Evolutionary conservation across 2,113 vertebrate genomes (phyloP), one percentile per base, ranked within the genome.

Genomic region (Ammodytes dubius): DNA sequence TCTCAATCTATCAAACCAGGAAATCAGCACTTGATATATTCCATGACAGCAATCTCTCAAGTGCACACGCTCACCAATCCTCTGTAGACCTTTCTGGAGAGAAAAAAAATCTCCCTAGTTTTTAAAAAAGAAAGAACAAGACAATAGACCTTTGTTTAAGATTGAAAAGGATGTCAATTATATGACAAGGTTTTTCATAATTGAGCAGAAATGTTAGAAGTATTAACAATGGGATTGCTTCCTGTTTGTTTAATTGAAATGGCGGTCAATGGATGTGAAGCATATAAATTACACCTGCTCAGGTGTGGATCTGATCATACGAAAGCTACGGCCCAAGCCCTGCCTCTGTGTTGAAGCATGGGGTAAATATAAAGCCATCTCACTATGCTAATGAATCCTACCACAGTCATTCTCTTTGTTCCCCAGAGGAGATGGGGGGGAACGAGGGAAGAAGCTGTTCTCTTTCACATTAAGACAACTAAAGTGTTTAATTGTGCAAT

Each of bases 11-110:
- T 94, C 89, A 90, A 77, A 83, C 89, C 27, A 83, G 88, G 87
- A 91, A 93, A 93, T 92, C 87, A 90, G 78, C 78, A 61, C 85
- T 91, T 90, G 74, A 92, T 94, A 92, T 94, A 90, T 92, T 92
- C 87, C 69, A 50, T 84, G 83, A 86, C 89, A 86, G 87, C 40
- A 39, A 79, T 85, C 68, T 59, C 69, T 90, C 68, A 91, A 90
- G 74, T 63, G 65, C 85, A 82, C 68, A 68, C 2, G 15, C 81
- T 79, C 54, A 70, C 60, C 27, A 52, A 17, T 19, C 47, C 37
- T 50, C 57, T 47, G 45, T 13, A 17, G 56, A 70, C 66, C 54
- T 74, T 65, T 74, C 43, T 4, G 40, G 15, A 69, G 71, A 57
- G 27, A 27, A 27, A 27, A 57, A 59, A 57, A 40, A 53, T 74